Evolutionary conservation across 2,888 invertebrate genomes (phyloP), one percentile per base, ranked within the genome.

Genomic region (Cistogaster globosa): DNA sequence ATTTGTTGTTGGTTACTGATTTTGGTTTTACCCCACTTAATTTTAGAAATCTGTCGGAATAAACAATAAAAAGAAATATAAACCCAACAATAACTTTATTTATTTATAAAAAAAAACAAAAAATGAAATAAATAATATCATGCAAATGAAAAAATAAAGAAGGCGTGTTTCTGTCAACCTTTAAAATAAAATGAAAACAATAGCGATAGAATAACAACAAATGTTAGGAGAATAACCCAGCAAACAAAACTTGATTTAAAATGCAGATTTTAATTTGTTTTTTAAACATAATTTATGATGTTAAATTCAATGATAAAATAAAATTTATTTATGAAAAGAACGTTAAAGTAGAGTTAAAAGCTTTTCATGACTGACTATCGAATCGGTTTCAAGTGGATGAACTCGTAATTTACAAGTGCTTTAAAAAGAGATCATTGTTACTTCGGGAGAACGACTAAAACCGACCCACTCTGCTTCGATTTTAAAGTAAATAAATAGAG

Each of bases 21-120:
- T 38, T 80, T 80, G 53, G 74, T 81, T 68, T 81, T 75, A 80
- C 67, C 58, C 80, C n/a, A 68, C 58, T 74, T 80, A 75, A 36
- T 75, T 75, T 75, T 55, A 68, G 74, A 75, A 75, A 75, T 74
- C 74, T 81, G 81, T 74, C 74, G 67, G 53, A 67, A 68, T 74
- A 60, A 67, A 72, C 51, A 72, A 58, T 26, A 60, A 45, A 26
- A 57, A 42, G 38, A 69, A 78, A 7, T 58, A 58, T 58, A 58
- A n/a, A 16, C 26, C 12, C 32, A 53, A 45, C 62, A 53, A n/a
- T 55, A 42, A 77, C 51, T 58, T 77, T 48, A 58, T 45, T 77
- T 48, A 58, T 45, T 42, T 22, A 20, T 55, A 20, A 38, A 67
- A 51, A 67, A 51, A 5, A n/a, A 45, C 5, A 55, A 22, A 16